Conservation (phyloP, 2,797 vertebrate genomes). For the Pampus argenteus region DNA sequence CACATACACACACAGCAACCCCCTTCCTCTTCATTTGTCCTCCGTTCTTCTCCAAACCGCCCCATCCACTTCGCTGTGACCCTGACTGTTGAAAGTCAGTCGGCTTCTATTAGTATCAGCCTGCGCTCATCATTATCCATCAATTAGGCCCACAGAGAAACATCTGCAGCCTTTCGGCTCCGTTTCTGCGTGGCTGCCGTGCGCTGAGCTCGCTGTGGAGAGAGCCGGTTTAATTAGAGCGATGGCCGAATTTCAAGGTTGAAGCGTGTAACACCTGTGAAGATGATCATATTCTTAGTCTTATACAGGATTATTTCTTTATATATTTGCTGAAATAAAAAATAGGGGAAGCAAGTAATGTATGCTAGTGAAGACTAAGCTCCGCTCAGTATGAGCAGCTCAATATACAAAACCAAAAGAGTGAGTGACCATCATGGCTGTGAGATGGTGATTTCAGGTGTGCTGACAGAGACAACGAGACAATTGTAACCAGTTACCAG, state of each 20-base stretch:
- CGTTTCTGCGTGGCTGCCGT: slow-evolving; percentile 37
- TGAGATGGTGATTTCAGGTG: too few relatives aligned
- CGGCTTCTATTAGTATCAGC: slow-evolving; percentile 80
- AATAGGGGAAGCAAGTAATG: too few relatives aligned
- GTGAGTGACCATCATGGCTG: too few relatives aligned
- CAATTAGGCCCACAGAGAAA: slow-evolving; percentile 80
- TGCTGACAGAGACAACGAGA: too few relatives aligned
- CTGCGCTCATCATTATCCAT: slow-evolving; percentile 76
- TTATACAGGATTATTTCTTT: neutral
- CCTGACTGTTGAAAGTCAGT: slow-evolving; percentile 75
- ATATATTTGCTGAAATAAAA: neutral
- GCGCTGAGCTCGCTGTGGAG: slow-evolving; percentile 49
- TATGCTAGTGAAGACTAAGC: too few relatives aligned
- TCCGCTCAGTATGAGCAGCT: too few relatives aligned
- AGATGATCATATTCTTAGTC: neutral
- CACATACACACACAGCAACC: neutral
- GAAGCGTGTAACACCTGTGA: slow-evolving; percentile 26
- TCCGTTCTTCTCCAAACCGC: slow-evolving; percentile 31
- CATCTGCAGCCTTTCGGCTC: slow-evolving; percentile 81
- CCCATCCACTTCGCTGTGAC: slow-evolving; percentile 49
- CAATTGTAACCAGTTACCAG: too few relatives aligned
- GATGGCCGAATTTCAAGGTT: slow-evolving; percentile 26
- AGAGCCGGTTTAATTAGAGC: slow-evolving; percentile 31
- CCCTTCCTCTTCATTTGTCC: slow-evolving; percentile 31
- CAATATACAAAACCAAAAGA: too few relatives aligned